phyloP scores from a whole-genome alignment of 2,797 vertebrate species.

The Ctenopoma multispine region DNA sequence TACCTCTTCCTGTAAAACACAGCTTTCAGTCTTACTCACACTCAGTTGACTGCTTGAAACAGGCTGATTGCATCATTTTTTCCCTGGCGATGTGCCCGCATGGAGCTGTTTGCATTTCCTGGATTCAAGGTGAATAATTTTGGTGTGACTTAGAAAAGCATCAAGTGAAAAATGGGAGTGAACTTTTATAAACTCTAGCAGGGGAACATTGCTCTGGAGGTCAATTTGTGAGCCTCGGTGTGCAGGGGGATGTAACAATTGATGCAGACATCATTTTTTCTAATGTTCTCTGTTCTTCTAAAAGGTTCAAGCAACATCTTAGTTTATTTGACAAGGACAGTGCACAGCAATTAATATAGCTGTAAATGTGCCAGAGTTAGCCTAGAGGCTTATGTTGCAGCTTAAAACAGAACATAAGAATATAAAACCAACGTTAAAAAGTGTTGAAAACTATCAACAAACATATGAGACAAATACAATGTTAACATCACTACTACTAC shows the following conservation, averaged over 20 bases:
- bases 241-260: neutral
- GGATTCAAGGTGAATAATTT: slow-evolving; percentile 35
- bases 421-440: too few species aligned
- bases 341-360: too few species aligned
- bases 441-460: too few species aligned
- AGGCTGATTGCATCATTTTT: slow-evolving; percentile 48
- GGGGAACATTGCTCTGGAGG: slow-evolving; percentile 32
- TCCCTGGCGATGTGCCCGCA: neutral
- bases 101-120: slow-evolving; percentile 23
- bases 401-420: too few species aligned
- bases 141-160: slow-evolving; percentile 10
- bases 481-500: too few species aligned
- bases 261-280: slow-evolving; percentile 3
- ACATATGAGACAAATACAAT: too few species aligned
- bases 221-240: neutral
- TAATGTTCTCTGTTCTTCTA: slow-evolving; percentile 17
- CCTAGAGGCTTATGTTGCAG: too few species aligned
- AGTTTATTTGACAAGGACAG: too few species aligned
- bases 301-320: neutral
- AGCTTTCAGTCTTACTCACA: slow-evolving; percentile 15
- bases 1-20: neutral
- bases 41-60: slow-evolving; percentile 1
- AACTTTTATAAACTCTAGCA: slow-evolving; percentile 13
- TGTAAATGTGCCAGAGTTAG: too few species aligned
- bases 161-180: slow-evolving; percentile 36